Evolutionary conservation across 2,113 vertebrate species (phyloP).

Genomic region (Oncorhynchus masou): DNA sequence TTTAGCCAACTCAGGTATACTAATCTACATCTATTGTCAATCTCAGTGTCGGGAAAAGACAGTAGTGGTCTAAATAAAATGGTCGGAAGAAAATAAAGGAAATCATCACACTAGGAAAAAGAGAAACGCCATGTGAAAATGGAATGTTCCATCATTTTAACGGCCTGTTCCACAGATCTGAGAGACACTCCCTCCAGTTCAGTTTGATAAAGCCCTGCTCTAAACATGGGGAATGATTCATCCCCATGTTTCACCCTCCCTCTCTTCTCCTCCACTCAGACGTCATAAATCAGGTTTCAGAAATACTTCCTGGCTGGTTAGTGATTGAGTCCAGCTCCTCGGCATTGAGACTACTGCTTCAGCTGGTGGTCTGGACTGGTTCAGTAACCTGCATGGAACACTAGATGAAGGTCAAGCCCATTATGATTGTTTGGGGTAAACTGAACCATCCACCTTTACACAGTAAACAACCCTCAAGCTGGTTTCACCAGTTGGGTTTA

Average conservation of each 20-base stretch:
- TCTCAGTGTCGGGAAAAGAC: neutral
- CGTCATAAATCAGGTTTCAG: neutral
- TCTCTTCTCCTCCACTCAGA: neutral
- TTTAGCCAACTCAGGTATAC: neutral
- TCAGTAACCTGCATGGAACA: no score
- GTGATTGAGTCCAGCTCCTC: no score
- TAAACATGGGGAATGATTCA: neutral
- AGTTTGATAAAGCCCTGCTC: no score
- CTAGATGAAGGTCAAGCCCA: neutral
- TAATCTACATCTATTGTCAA: neutral
- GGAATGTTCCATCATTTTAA: neutral
- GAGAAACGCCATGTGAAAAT: neutral
- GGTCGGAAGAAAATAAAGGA: neutral
- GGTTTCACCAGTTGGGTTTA: no score
- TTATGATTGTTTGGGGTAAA: no score
- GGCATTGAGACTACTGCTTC: no score
- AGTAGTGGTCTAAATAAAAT: neutral
- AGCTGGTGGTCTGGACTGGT: no score
- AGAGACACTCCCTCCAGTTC: no score
- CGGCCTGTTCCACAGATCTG: no score
- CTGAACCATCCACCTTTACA: no score
- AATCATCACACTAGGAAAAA: neutral
- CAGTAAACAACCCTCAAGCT: no score
- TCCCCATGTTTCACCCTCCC: neutral
- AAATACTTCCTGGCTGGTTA: neutral